Evolutionary conservation across 2,113 vertebrate genomes (phyloP), one percentile per base, ranked within the genome.

Genomic region (Ptyas mucosa): DNA sequence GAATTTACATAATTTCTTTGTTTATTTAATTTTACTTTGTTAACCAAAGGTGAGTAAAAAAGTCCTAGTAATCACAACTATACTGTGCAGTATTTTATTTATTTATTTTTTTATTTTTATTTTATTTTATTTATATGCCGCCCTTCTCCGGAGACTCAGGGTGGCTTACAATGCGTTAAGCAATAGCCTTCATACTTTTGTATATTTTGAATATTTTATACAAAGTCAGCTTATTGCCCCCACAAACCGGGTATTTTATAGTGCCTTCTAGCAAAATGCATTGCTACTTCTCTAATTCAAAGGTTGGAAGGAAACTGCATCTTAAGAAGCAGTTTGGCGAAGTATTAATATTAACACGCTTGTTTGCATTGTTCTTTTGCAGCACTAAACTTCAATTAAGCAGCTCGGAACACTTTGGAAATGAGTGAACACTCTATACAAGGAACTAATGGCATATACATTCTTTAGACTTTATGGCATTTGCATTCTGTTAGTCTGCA

Each of bases 321-420:
- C 75, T 81, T 39, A 81, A 81, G 7, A 20, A 81, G 75, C 75
- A 39, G 34, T 43, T 81, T 43, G 75, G 75, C 21, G 75, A 39
- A 39, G 18, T 81, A 39, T 81, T 43, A 39, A 43, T 81, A 81
- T 43, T 81, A 81, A 81, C 34, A 21, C 7, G 18, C 18, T 20
- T 81, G 34, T 20, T 95, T 94, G 49, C 24, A 93, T 53, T 90
- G 24, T 29, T 94, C 34, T 2, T 88, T 96, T 94, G 64, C 34
- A 87, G 49, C 10, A 89, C 15, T n/a, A 88, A 90, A 18, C 23
- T 39, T 58, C 89, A 94, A 87, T 92, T 11, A 92, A 95, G 39
- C 92, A 43, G 88, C 91, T 51, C 54, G 12, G 64, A 2, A 90
- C 92, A 94, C 93, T n/a, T 49, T 54, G 90, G 43, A 96, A 94